Evolutionary conservation across 1,140 invertebrate species (phyloP).

Genomic region (Linepithema humile): DNA sequence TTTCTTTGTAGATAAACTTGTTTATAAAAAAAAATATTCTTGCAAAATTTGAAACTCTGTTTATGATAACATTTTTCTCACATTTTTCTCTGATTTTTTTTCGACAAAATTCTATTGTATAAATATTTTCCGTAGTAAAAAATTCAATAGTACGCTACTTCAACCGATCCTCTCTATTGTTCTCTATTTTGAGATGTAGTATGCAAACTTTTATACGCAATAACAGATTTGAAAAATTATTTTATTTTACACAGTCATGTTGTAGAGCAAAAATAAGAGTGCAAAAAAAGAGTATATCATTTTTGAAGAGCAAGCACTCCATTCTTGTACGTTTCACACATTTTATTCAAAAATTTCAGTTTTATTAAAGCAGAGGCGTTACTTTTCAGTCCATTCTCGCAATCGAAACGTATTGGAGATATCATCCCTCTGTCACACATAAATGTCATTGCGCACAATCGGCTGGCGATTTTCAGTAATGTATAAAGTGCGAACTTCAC

Average conservation of each 20-base stretch:
- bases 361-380: neutral
- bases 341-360: neutral
- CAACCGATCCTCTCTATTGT: slow-evolving; percentile 8
- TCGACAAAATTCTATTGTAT: slow-evolving; percentile 6
- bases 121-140: slow-evolving; percentile 25
- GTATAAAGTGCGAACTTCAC: neutral
- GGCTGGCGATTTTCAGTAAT: neutral
- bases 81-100: neutral
- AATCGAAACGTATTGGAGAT: slow-evolving; percentile 12
- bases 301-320: neutral
- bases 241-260: neutral
- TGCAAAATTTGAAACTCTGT: slow-evolving; percentile 4
- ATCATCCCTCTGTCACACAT: neutral
- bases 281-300: neutral
- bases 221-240: slow-evolving; percentile 6
- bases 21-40: neutral
- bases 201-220: neutral
- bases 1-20: neutral
- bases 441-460: neutral
- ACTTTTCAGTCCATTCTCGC: neutral
- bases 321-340: neutral
- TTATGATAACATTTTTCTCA: neutral
- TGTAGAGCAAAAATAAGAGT: neutral
- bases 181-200: neutral
- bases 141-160: slow-evolving; percentile 25